Evolutionary conservation across 2,113 vertebrate genomes (phyloP).

Genomic region (Arvicanthis niloticus): DNA sequence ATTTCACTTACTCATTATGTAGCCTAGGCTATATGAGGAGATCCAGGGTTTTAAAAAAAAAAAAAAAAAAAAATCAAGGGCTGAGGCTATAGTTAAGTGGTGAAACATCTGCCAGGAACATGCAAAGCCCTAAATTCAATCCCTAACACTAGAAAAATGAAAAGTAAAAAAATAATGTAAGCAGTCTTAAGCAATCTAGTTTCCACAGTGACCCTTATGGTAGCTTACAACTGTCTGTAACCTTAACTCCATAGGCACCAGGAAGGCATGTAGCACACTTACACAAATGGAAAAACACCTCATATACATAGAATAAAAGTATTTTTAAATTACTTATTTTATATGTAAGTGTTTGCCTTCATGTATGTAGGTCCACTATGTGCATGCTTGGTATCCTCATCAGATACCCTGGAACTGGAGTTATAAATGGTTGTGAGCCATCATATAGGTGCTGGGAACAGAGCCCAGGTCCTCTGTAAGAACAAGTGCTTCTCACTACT

Average conservation of each 20-base stretch:
- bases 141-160: not conserved
- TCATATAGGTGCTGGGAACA: not conserved
- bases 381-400: not conserved
- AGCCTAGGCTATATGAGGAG: not conserved
- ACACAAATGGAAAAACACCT: not conserved
- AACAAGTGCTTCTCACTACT: not conserved
- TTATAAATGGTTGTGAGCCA: not conserved
- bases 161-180: not conserved
- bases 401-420: not conserved
- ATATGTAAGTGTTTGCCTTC: not conserved
- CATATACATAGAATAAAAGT: not conserved
- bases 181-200: not conserved
- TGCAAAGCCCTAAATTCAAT: not conserved
- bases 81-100: not conserved
- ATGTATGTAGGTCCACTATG: not conserved
- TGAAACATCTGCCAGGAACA: not conserved
- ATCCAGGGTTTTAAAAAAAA: too few relatives aligned
- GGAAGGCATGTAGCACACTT: not conserved
- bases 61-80: not conserved
- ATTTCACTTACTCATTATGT: slow-evolving; percentile 41
- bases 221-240: not conserved
- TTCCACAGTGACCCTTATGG: not conserved
- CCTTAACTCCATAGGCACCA: not conserved
- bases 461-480: not conserved
- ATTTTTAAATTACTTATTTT: not conserved